Evolutionary conservation across 1,140 invertebrate genomes (phyloP).

Genomic region (Macrosteles quadrilineatus): DNA sequence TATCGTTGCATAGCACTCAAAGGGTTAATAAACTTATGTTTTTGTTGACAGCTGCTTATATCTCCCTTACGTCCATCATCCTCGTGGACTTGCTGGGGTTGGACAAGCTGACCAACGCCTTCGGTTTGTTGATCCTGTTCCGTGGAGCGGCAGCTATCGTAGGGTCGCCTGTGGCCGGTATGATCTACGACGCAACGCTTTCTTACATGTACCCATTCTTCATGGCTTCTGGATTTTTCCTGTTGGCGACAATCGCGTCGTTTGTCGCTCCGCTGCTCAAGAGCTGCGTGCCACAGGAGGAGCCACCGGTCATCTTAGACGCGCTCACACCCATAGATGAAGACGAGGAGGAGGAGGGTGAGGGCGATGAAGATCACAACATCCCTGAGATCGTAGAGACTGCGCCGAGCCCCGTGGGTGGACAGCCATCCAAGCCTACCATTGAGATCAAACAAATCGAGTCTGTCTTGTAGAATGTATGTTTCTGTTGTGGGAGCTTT

Average conservation of each 20-base stretch:
- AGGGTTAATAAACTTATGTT: too few species aligned
- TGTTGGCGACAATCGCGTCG: slow-evolving; percentile 79
- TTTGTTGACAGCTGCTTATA: slow-evolving; percentile 97
- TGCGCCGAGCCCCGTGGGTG: slow-evolving; percentile 57
- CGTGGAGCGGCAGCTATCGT: slow-evolving; percentile 89
- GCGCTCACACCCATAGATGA: slow-evolving; percentile 78
- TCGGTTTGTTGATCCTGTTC: slow-evolving; percentile 93
- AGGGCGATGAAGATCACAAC: slow-evolving; percentile 63
- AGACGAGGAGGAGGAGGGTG: slow-evolving; percentile 71
- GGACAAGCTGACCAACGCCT: slow-evolving; percentile 95
- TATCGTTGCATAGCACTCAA: too few species aligned
- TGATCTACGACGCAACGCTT: slow-evolving; percentile 83
- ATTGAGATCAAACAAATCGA: slow-evolving; percentile 67
- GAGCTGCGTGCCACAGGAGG: slow-evolving; percentile 57
- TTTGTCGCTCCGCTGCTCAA: slow-evolving; percentile 80
- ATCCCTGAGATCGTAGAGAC: slow-evolving; percentile 67
- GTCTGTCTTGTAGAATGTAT: slow-evolving; percentile 59
- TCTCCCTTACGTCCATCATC: slow-evolving; percentile 97
- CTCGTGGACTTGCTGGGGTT: slow-evolving; percentile 93
- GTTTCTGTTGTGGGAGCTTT: neutral
- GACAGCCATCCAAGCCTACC: slow-evolving; percentile 38
- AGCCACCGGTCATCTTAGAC: slow-evolving; percentile 62
- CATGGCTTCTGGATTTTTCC: slow-evolving; percentile 87
- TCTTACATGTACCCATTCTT: slow-evolving; percentile 89
- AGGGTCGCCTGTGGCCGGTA: slow-evolving; percentile 79